Base-by-base conservation (phyloP, 2,113 vertebrate genomes). In the Atractosteus spatula region DNA sequence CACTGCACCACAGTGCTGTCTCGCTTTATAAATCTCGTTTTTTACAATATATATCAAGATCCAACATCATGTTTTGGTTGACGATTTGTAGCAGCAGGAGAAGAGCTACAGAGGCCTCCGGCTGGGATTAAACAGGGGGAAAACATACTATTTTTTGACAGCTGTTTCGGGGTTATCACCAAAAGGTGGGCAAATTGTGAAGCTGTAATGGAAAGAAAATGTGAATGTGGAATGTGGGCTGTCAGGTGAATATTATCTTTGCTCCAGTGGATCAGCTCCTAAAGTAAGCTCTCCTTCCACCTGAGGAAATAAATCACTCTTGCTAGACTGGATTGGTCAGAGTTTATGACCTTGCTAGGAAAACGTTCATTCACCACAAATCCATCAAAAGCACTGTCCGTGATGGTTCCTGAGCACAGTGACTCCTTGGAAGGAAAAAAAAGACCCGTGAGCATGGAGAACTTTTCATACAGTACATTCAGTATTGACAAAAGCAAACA, bases 241-340 rank as follows among this genome's bases (percentile, higher is more conserved):
- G 42, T 42, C 55, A 69, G 68, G 71, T 55, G 65, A 70, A 73
- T 70, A 74, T 64, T 79, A 57, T 69, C 66, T 43, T 70, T n/a
- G 64, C 71, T 78, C 63, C 57, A 47, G 64, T 68, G 73, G 75
- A 73, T 76, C 73, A 69, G 67, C 65, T 65, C 14, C n/a, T 16
- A 59, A 59, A n/a, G 57, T 13, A 59, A 13, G 13, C 14, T 59
- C 7, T 29, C 29, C 29, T 59, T 59, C n/a, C 5, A 7, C 13
- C 57, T 59, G 57, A 59, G 57, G n/a, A 59, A 13, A 14, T 16
- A 59, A 59, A 59, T 59, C 10, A 7, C 57, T 59, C 11, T 59
- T 59, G 57, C 57, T 13, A 3, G 10, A 59, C 12, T 14, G 12
- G 11, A 5, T 13, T 59, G 57, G 1, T 59, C 5, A n/a, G 14